phyloP scores from a whole-genome alignment of 2,888 invertebrate species.

The Xylota segnis region DNA sequence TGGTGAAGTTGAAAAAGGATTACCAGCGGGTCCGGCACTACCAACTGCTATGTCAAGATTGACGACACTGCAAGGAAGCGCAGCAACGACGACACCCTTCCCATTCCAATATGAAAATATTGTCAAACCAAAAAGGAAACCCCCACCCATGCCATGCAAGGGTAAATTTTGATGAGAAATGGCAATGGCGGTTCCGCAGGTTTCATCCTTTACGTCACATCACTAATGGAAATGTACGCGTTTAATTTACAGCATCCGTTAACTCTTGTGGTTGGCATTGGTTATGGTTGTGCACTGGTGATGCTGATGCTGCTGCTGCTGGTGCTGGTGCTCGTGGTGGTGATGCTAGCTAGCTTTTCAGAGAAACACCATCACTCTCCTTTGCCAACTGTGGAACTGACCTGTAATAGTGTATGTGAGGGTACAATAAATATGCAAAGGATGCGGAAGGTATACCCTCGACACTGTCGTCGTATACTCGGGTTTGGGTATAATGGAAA shows the following conservation, averaged over 20 bases:
- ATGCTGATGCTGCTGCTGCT: neutral
- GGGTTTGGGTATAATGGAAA: slow-evolving; percentile 24
- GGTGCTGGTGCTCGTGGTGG: neutral
- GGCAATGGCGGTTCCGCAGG: neutral
- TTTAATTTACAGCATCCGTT: slow-evolving; percentile 26
- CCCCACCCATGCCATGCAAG: neutral
- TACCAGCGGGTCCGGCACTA: too few species aligned
- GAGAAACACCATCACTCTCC: neutral
- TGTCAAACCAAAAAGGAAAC: neutral
- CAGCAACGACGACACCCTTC: too few species aligned
- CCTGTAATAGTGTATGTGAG: neutral
- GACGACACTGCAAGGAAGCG: neutral
- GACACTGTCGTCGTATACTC: neutral
- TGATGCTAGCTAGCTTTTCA: neutral
- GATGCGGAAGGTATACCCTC: neutral
- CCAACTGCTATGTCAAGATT: neutral
- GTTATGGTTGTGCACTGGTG: slow-evolving; percentile 2
- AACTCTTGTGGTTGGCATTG: slow-evolving; percentile 15
- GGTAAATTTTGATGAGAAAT: slow-evolving; percentile 4
- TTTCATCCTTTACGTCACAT: slow-evolving; percentile 8
- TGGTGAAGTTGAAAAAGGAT: too few species aligned
- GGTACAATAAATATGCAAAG: slow-evolving; percentile 10
- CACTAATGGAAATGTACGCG: slow-evolving; percentile 23
- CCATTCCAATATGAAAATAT: too few species aligned
- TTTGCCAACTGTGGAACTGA: neutral